Percentiles rank a stretch among this genome's conserved stretches.
These are phyloP conservation scores for Clusia tigrina DNA, from an alignment of 2,888 invertebrate genomes.

Conservation along the genomic window DNA sequence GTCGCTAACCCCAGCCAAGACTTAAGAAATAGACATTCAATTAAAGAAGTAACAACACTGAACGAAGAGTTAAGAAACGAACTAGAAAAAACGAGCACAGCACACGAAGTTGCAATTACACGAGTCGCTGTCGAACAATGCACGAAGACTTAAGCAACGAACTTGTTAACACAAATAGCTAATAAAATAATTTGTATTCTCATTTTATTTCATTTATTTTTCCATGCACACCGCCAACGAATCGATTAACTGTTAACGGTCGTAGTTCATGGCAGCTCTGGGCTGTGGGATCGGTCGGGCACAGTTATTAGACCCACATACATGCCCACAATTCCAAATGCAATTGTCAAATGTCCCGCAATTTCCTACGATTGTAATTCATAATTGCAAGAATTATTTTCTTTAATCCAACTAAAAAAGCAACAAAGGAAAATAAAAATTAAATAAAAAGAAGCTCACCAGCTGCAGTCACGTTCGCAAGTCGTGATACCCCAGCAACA, in stretches of 20 bases:
- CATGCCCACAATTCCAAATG: background rate
- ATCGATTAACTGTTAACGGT: too few species aligned
- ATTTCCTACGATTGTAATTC: background rate
- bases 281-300: too few species aligned
- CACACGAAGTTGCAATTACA: background rate
- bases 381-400: too few species aligned
- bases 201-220: too few species aligned
- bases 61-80: too few species aligned
- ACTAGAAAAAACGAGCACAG: background rate
- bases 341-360: background rate
- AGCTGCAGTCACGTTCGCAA: slow-evolving; percentile 42
- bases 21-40: too few species aligned
- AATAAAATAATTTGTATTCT: too few species aligned
- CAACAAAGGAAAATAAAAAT: background rate
- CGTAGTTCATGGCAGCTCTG: background rate
- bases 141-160: slow-evolving; percentile 29
- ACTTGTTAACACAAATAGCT: slow-evolving; percentile 9
- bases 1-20: too few species aligned
- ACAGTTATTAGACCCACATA: slow-evolving; percentile 16
- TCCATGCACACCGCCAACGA: too few species aligned
- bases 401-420: too few species aligned
- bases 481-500: slow-evolving; percentile 40
- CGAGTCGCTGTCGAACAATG: too few species aligned
- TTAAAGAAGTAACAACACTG: too few species aligned
- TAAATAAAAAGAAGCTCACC: background rate